Conservation (phyloP, 1,140 invertebrate species). For the Temnothorax longispinosus region DNA sequence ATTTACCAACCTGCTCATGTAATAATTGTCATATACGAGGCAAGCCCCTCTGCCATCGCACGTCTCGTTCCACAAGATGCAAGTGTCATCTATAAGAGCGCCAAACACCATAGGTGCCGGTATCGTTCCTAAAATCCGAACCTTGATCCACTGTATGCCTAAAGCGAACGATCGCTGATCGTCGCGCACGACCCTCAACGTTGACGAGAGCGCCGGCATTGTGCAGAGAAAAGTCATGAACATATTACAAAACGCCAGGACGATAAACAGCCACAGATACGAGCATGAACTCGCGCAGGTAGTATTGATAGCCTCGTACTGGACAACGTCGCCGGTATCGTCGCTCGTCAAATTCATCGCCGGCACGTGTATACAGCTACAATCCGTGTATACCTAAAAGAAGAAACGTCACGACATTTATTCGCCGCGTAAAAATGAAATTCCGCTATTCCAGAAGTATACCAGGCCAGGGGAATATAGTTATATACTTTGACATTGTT, state of each 20-base stretch:
- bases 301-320: conserved; percentile 88
- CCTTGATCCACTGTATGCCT: conserved; percentile 95
- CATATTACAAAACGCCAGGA: conserved; percentile 90
- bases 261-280: conserved; percentile 89
- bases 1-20: conserved; percentile 88
- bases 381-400: conserved; percentile 86
- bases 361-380: conserved; percentile 84
- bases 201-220: conserved; percentile 92
- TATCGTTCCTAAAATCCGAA: conserved; percentile 93
- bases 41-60: conserved; percentile 89
- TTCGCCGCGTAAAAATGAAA: neutral
- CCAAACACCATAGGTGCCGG: conserved; percentile 95
- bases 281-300: conserved; percentile 89
- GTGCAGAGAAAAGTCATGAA: conserved; percentile 92
- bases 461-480: neutral
- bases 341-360: conserved; percentile 63
- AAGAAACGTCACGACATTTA: neutral
- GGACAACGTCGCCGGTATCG: conserved; percentile 71
- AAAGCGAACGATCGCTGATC: conserved; percentile 94
- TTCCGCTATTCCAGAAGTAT: neutral
- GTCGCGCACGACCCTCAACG: conserved; percentile 92
- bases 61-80: conserved; percentile 91
- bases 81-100: conserved; percentile 93
- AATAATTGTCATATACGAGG: conserved; percentile 89
- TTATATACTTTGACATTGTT: conserved; percentile 75